A percentile compares a stretch with the other conserved stretches of the same genome.
phyloP scores from a whole-genome alignment of 2,888 invertebrate genomes.

The Patella ulyssiponensis region DNA sequence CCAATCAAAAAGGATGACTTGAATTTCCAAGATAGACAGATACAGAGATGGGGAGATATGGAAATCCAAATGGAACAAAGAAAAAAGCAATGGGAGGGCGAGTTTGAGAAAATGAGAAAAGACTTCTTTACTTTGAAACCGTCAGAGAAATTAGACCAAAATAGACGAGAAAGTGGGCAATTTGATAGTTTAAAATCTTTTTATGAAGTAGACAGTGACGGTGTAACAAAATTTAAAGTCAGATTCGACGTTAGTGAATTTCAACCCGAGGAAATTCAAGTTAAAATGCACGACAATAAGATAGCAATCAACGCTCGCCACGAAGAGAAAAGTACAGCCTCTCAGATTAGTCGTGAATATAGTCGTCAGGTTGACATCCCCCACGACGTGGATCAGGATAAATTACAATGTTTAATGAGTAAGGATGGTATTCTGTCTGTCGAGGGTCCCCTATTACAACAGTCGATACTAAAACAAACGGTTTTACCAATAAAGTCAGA shows the following conservation, averaged over 20 bases:
- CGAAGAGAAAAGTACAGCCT: slow-evolving; percentile 56
- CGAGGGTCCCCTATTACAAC: slow-evolving; percentile 55
- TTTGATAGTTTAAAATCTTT: slow-evolving; percentile 54
- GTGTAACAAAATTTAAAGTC: slow-evolving; percentile 60
- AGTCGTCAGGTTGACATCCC: slow-evolving; percentile 67
- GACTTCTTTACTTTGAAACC: slow-evolving; percentile 71
- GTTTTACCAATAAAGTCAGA: slow-evolving; percentile 56
- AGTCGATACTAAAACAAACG: slow-evolving; percentile 46
- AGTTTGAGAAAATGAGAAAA: slow-evolving; percentile 66
- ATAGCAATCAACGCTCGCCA: slow-evolving; percentile 62
- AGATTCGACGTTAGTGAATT: slow-evolving; percentile 67
- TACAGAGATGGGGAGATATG: slow-evolving; percentile 66
- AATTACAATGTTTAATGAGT: slow-evolving; percentile 60
- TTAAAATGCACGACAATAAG: slow-evolving; percentile 65
- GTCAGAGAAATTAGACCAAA: slow-evolving; percentile 48
- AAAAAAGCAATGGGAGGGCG: slow-evolving; percentile 64
- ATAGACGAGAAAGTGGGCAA: slow-evolving; percentile 46
- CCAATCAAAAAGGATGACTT: slow-evolving; percentile 68
- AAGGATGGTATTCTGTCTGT: slow-evolving; percentile 67
- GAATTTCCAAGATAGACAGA: slow-evolving; percentile 69
- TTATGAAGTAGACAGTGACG: slow-evolving; percentile 57
- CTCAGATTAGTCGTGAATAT: slow-evolving; percentile 64
- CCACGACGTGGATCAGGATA: slow-evolving; percentile 60
- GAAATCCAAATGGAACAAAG: slow-evolving; percentile 63
- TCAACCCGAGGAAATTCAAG: slow-evolving; percentile 64